Evolutionary conservation across 1,140 invertebrate genomes (phyloP), one percentile per base, ranked within the genome.

Genomic region (Atta cephalotes): DNA sequence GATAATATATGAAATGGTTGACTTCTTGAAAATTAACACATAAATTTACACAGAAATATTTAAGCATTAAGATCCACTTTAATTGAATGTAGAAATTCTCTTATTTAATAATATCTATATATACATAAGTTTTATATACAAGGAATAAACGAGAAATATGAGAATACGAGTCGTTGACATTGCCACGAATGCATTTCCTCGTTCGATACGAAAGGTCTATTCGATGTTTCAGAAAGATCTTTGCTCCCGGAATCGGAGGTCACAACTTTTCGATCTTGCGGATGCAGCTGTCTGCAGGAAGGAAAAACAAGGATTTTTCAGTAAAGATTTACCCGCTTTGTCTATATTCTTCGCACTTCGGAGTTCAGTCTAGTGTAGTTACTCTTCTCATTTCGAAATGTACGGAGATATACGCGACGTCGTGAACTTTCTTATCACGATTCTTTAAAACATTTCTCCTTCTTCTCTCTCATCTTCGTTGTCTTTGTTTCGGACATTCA

Each of bases 291-390:
- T 39, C 45, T 39, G 21, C 18, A 35, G 2, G 9, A 0, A 25
- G 28, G 63, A 60, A 16, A 56, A 7, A 45, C 2, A 66, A n/a
- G 49, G 16, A 68, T 79, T 63, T 84, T 63, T 25, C 70, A 56
- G 25, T 25, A 58, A 31, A 80, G 71, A 81, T 72, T 89, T 87
- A 87, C 28, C 56, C 72, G 7, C 56, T 31, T 68, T 60, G 35
- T 68, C 62, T 35, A 49, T 74, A 74, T 82, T 82, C 72, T 65
- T 84, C 21, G 12, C 63, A 10, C 49, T 60, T 3, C 2, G 31
- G 76, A 90, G 39, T 89, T 90, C 62, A 31, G 49, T 25, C 51
- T 45, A 70, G 28, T 21, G 25, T 88, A 90, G 89, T 89, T 89
- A 77, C 88, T 87, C 53, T 71, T 62, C 56, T 66, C 74, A 66